Base-by-base conservation (phyloP, 2,888 invertebrate species). In the Pristionchus entomophagus region DNA sequence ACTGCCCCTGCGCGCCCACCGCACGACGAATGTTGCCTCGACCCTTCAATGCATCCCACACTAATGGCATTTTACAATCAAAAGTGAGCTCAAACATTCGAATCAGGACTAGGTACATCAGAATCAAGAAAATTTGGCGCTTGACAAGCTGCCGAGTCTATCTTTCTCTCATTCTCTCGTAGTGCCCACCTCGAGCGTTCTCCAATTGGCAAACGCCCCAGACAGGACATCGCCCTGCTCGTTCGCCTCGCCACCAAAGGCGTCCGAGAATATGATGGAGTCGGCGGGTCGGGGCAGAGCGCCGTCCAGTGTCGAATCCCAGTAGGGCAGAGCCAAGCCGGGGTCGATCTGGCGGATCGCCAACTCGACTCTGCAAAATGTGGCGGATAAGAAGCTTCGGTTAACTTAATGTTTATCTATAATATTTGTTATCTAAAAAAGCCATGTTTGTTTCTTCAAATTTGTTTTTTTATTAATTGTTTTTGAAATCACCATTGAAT, bases 161-260 rank as follows among this genome's bases (percentile, higher is more conserved):
- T n/a, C 14, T 45, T 14, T 45, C 45, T 14, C 6, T 45, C 45
- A 10, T 45, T 14, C 45, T 45, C 45, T 14, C 45, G 10, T n/a
- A n/a, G n/a, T n/a, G n/a, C n/a, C n/a, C n/a, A 89, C 89, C 26
- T 89, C 86, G 14, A 91, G 85, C 14, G 92, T 91, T 73, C 88
- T 73, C 91, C 91, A 92, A 17, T 89, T 89, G 2, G 88, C 87
- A 85, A 92, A 92, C 8, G 90, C 89, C n/a, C 92, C 92, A 26
- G 73, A 83, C 38, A 86, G 84, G 49, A 92, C 89, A 59, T 85
- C 85, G 26, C 89, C 89, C 4, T 73, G 45, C n/a, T n/a, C n/a
- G 49, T 88, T 86, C 4, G 86, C 8, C 3, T 19, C n/a, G 0
- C 84, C 84, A 1, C 41, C 41, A 45, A 84, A 84, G 26, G 45